These are phyloP conservation scores for Chromis chromis DNA, from an alignment of 2,797 vertebrate species.

Conservation along the genomic window DNA sequence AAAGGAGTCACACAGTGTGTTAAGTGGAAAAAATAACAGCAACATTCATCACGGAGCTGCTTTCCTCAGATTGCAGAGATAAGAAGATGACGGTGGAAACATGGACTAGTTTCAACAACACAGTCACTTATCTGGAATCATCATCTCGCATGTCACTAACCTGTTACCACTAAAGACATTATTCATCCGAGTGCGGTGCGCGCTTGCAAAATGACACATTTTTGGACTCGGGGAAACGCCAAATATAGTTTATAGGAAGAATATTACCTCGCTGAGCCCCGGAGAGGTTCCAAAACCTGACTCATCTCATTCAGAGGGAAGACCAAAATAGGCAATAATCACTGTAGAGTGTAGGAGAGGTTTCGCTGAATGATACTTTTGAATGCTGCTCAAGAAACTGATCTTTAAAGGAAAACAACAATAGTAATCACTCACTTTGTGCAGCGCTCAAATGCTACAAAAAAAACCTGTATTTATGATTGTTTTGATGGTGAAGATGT, in stretches of 20 bases:
- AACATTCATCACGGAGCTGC: conserved; percentile 26
- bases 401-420: neutral
- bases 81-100: conserved; percentile 48
- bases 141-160: conserved; percentile 19
- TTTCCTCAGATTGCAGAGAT: conserved; percentile 48
- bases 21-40: conserved; percentile 47
- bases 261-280: conserved; percentile 1
- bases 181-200: conserved; percentile 7
- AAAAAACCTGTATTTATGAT: neutral
- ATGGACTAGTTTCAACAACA: conserved; percentile 46
- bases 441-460: neutral
- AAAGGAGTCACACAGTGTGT: neutral
- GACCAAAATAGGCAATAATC: conserved; percentile 16
- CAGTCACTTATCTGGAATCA: conserved; percentile 24
- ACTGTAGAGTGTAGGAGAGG: neutral
- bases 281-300: conserved; percentile 19
- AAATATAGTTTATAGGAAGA: conserved; percentile 32
- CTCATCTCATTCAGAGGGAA: conserved; percentile 21
- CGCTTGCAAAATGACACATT: neutral
- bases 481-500: neutral
- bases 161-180: conserved; percentile 25
- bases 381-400: neutral
- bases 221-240: conserved; percentile 9
- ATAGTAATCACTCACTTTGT: neutral
- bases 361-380: neutral